Evolutionary conservation across 2,888 invertebrate genomes (phyloP).

Genomic region (Lamproptera curius): DNA sequence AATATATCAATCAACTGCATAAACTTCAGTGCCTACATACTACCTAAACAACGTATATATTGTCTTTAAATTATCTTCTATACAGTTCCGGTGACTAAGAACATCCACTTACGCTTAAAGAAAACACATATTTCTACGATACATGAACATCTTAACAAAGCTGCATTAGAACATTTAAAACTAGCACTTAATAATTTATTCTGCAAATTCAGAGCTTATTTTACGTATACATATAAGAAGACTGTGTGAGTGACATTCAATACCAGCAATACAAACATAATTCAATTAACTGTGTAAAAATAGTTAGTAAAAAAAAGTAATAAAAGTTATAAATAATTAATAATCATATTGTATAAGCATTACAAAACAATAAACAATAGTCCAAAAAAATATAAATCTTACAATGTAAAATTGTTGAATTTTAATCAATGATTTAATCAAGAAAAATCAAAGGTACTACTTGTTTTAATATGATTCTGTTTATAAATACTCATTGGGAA

Average conservation of each 20-base stretch:
- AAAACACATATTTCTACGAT: constrained; percentile 19
- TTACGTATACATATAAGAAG: not conserved
- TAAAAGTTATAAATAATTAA: not conserved
- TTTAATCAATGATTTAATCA: not conserved
- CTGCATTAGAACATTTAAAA: constrained; percentile 18
- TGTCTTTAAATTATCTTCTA: constrained; percentile 67
- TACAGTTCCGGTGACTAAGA: constrained; percentile 59
- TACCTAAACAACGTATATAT: constrained; percentile 75
- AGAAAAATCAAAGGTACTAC: not conserved
- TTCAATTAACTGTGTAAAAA: not conserved
- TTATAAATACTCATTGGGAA: not conserved
- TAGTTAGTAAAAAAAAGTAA: not conserved
- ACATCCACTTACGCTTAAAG: constrained; percentile 31
- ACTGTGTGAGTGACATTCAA: not conserved
- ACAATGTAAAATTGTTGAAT: not conserved
- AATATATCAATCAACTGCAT: constrained; percentile 73
- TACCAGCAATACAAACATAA: not conserved
- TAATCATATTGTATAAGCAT: not conserved
- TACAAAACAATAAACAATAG: not conserved
- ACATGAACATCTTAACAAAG: constrained; percentile 25
- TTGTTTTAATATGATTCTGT: not conserved
- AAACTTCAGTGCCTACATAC: constrained; percentile 75
- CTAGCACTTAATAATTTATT: not conserved
- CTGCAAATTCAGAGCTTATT: not conserved
- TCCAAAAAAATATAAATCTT: not conserved